These are phyloP conservation scores for Sinotaia quadrata DNA, from an alignment of 2,888 invertebrate species.

Conservation along the genomic window DNA sequence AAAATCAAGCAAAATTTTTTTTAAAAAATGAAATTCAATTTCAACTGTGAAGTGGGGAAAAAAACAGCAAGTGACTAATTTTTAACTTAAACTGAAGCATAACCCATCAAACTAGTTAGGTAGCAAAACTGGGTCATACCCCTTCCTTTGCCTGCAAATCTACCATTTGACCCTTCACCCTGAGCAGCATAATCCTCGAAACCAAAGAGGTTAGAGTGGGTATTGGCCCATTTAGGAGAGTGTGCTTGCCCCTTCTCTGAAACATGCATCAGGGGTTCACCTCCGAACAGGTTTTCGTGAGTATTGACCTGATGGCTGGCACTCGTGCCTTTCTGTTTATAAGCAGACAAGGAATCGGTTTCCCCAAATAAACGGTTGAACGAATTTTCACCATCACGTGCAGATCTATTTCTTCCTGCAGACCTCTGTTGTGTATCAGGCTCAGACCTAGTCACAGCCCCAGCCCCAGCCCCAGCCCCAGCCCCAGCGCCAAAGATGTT, in stretches of 20 bases:
- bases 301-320: conserved; percentile 21
- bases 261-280: too few species aligned
- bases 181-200: not conserved
- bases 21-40: too few species aligned
- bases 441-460: not conserved
- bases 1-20: too few species aligned
- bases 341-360: not conserved
- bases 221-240: not conserved
- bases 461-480: not conserved
- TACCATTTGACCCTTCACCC: conserved; percentile 7
- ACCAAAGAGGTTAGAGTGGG: conserved; percentile 13
- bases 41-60: too few species aligned
- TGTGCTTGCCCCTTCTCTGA: not conserved
- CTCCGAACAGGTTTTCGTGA: conserved; percentile 21
- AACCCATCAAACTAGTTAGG: too few species aligned
- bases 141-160: conserved; percentile 9
- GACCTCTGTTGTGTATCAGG: not conserved
- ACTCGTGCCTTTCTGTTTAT: conserved; percentile 15
- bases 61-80: too few species aligned
- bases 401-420: conserved; percentile 16
- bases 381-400: conserved; percentile 38
- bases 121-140: conserved; percentile 21
- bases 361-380: conserved; percentile 36
- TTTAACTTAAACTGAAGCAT: too few species aligned
- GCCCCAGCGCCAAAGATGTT: conserved; percentile 14